Percentiles rank a stretch among this genome's conserved stretches.
phyloP scores from a whole-genome alignment of 92 coral and sea anemone genomes.

The Zoanthus sansibaricus region DNA sequence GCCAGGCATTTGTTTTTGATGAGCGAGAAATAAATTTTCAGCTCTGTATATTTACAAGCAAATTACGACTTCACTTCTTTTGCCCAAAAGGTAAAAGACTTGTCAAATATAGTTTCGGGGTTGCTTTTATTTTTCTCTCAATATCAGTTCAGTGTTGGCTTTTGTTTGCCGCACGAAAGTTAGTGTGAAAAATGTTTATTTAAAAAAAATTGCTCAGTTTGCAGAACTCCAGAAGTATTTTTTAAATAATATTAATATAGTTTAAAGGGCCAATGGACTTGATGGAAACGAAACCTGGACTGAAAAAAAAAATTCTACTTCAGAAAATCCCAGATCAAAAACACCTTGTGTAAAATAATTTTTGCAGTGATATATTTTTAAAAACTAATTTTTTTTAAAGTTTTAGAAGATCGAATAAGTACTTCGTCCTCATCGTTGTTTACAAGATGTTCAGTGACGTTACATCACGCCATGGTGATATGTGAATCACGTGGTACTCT shows the following conservation, averaged over 20 bases:
- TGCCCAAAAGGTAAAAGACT: background rate
- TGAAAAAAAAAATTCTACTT: background rate
- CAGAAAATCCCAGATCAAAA: background rate
- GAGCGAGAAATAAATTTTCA: background rate
- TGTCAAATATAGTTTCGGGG: background rate
- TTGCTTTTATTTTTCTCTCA: background rate
- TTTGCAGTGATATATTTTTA: background rate
- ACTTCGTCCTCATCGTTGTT: background rate
- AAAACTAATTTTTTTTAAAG: background rate
- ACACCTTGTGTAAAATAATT: background rate
- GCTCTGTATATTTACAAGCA: too few species aligned
- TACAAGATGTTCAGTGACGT: background rate
- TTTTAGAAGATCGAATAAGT: background rate
- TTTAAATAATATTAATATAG: too few species aligned
- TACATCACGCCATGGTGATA: conserved; percentile 31
- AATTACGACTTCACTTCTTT: too few species aligned
- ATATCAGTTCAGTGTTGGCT: background rate
- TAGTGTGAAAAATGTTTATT: background rate
- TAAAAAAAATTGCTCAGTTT: background rate
- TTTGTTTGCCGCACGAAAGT: background rate
- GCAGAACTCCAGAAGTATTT: too few species aligned
- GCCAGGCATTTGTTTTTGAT: too few species aligned
- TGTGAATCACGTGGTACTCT: conserved; percentile 7
- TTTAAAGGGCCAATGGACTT: too few species aligned
- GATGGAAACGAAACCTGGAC: too few species aligned